phyloP scores from a whole-genome alignment of 2,797 vertebrate species.

The Buceros bicornis region DNA sequence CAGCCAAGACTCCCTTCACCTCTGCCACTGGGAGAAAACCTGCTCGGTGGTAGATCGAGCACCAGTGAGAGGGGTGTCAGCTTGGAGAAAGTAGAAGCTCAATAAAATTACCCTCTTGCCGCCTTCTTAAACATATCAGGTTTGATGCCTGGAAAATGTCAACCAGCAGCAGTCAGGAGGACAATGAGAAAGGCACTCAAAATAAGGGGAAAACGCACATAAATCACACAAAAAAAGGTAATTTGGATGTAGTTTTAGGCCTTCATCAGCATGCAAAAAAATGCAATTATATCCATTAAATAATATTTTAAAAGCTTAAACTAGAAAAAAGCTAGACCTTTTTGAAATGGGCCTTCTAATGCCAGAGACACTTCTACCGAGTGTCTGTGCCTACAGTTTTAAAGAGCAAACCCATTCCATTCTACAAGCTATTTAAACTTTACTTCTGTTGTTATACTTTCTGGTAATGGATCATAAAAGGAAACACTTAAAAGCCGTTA shows the following conservation, averaged over 20 bases:
- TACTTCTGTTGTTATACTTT: not conserved
- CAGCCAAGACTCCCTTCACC: constrained; percentile 26
- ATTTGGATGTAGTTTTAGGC: not conserved
- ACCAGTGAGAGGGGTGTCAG: constrained; percentile 27
- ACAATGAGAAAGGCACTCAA: not conserved
- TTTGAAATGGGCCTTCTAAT: not conserved
- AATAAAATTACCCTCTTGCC: constrained; percentile 51
- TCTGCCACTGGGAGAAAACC: not conserved
- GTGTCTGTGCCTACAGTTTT: not conserved
- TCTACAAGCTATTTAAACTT: not conserved
- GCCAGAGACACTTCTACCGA: not conserved
- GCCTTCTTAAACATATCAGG: constrained; percentile 29
- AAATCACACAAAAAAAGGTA: not conserved
- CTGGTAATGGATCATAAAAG: not conserved
- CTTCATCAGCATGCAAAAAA: not conserved
- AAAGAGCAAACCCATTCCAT: not conserved
- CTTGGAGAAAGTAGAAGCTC: not conserved
- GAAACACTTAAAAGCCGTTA: not conserved
- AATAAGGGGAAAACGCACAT: not conserved
- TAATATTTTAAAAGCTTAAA: not conserved
- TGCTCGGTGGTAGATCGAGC: not conserved
- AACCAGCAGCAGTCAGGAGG: constrained; percentile 50
- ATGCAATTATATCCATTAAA: not conserved
- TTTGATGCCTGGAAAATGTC: constrained; percentile 46
- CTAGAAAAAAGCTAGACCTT: not conserved